phyloP scores from a whole-genome alignment of 2,888 invertebrate genomes.

The Tuta absoluta region DNA sequence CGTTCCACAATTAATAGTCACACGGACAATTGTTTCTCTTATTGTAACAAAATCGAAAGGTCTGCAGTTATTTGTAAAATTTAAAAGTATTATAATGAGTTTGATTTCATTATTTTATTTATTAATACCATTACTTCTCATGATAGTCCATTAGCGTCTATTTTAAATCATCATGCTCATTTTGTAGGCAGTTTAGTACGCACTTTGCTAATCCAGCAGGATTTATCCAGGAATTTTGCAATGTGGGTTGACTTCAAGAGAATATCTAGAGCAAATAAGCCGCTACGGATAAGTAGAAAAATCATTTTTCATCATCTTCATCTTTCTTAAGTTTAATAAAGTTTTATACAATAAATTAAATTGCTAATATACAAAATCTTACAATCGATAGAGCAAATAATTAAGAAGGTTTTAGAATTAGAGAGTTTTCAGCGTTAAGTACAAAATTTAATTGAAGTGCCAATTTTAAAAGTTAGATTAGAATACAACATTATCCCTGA shows the following conservation, averaged over 20 bases:
- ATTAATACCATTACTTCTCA: slow-evolving; percentile 23
- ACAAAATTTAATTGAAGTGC: too few relatives aligned
- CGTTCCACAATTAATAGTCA: slow-evolving; percentile 47
- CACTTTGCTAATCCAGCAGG: background rate
- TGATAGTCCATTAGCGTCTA: slow-evolving; percentile 25
- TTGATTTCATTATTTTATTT: slow-evolving; percentile 6
- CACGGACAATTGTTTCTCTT: slow-evolving; percentile 28
- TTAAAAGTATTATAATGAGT: background rate
- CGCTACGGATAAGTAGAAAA: too few relatives aligned
- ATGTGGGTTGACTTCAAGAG: background rate
- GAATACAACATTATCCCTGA: too few relatives aligned
- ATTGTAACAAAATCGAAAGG: slow-evolving; percentile 13
- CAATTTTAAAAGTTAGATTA: too few relatives aligned
- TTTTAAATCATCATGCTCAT: slow-evolving; percentile 9
- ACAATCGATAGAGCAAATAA: background rate
- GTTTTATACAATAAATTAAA: background rate
- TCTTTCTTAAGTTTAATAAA: background rate
- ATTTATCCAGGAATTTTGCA: slow-evolving; percentile 5
- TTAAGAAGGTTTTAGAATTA: too few relatives aligned
- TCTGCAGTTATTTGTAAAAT: background rate
- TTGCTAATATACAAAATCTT: too few relatives aligned
- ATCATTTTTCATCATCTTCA: too few relatives aligned
- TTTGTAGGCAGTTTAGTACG: background rate
- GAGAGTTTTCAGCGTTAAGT: too few relatives aligned
- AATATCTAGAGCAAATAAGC: background rate